Evolutionary conservation across 2,797 vertebrate species (phyloP).

Genomic region (Mus caroli): DNA sequence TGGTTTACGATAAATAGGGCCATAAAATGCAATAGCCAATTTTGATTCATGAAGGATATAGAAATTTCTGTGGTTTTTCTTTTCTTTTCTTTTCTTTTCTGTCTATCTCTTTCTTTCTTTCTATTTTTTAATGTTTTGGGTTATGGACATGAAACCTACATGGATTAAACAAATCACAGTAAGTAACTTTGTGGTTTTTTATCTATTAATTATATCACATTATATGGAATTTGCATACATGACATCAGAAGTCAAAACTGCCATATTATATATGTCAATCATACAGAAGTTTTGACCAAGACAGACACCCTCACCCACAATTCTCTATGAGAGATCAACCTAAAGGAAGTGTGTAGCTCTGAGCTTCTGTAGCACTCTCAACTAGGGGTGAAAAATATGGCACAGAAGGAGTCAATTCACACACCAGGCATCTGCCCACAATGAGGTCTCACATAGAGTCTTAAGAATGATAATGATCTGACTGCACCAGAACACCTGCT

Average conservation of each 20-base stretch:
- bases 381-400: not conserved
- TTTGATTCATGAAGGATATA: not conserved
- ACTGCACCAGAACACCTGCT: not conserved
- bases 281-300: slow-evolving; percentile 15
- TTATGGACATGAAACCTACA: not conserved
- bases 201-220: slow-evolving; percentile 30
- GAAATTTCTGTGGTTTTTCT: not conserved
- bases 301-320: not conserved
- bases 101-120: not conserved
- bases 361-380: not conserved
- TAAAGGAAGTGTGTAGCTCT: not conserved
- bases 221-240: too few relatives aligned
- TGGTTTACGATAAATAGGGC: not conserved
- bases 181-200: not conserved
- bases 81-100: too few relatives aligned
- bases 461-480: not conserved
- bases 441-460: not conserved
- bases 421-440: not conserved
- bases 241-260: not conserved
- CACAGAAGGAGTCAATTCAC: slow-evolving; percentile 10
- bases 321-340: not conserved
- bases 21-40: not conserved
- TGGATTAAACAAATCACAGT: not conserved
- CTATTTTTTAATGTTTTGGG: not conserved
- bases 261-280: not conserved